Evolutionary conservation across 2,888 invertebrate genomes (phyloP), one percentile per base, ranked within the genome.

Genomic region (Phortica okadai): DNA sequence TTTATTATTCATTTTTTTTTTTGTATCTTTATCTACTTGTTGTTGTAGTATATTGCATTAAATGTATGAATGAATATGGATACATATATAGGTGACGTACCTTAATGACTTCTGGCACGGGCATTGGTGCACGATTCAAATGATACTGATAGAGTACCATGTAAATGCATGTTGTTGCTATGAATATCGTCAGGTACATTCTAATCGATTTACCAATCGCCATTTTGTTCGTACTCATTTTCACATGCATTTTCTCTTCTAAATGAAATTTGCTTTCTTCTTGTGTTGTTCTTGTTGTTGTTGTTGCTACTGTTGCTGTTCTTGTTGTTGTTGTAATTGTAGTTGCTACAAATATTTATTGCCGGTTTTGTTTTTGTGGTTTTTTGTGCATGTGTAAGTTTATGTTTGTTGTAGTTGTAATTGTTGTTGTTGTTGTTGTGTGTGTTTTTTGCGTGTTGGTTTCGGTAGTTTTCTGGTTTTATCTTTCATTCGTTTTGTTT

Each of bases 161-260:
- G 84, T 94, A 92, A 87, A 94, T 92, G 89, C 93, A 94, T 81
- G 93, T 92, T 87, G 94, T 93, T 80, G 91, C 91, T 89, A 94
- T 90, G 89, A 94, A 92, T 90, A 94, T 93, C 84, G 94, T 92
- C 91, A 94, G 92, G 92, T 94, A 94, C 93, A 94, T 93, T 92
- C 94, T 94, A 89, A 93, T 92, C 84, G 93, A 93, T 89, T 93
- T 92, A 90, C 92, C 93, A 92, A 94, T 79, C 74, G 88, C 89
- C 91, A 90, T 90, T 82, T 88, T 90, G 75, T 77, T 2, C 33
- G 11, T 75, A 69, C 50, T 42, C 56, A 56, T 74, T 58, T 21
- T 21, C 33, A 33, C 33, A 41, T 66, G 77, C 66, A 76, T 76
- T 75, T 64, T 73, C 33, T 5, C 54, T 54, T 14, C n/a, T 10